A percentile compares a stretch with the other conserved stretches of the same genome.
Evolutionary conservation across 2,888 invertebrate species (phyloP).

Genomic region (Trichacis sp.): DNA sequence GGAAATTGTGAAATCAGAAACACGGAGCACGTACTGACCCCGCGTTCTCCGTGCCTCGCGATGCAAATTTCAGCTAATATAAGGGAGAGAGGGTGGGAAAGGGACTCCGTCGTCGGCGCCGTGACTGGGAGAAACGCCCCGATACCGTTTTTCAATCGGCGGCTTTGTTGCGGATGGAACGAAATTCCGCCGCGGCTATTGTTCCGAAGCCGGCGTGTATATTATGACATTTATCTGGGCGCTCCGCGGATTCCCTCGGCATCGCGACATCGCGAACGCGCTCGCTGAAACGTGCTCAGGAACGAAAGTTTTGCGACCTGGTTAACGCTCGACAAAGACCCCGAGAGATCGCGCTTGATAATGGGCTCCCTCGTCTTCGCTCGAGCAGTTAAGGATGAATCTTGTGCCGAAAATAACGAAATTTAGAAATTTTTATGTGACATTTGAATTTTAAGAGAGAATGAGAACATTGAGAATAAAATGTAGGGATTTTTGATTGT

Average conservation of each 20-base stretch:
- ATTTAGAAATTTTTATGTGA: too few species aligned
- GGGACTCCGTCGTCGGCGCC: constrained; percentile 24
- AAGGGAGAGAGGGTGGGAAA: too few species aligned
- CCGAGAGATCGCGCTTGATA: constrained; percentile 15
- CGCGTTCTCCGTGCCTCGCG: constrained; percentile 34
- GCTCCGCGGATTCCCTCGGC: constrained; percentile 43
- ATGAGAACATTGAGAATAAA: too few species aligned
- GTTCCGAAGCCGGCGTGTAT: constrained; percentile 43
- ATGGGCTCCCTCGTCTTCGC: neutral
- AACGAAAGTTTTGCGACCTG: constrained; percentile 35
- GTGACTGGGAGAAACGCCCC: constrained; percentile 42
- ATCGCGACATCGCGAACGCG: constrained; percentile 28
- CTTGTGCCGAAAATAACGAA: too few species aligned
- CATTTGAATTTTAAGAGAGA: too few species aligned
- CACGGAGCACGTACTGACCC: constrained; percentile 64
- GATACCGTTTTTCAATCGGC: constrained; percentile 60
- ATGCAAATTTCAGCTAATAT: constrained; percentile 1
- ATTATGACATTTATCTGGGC: constrained; percentile 49
- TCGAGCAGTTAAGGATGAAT: too few species aligned
- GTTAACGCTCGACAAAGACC: constrained; percentile 28
- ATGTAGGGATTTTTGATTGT: too few species aligned
- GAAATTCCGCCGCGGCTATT: constrained; percentile 47
- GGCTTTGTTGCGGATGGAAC: constrained; percentile 50
- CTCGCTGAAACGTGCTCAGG: constrained; percentile 27
- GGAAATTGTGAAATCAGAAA: constrained; percentile 70